Percentiles rank a stretch among this genome's conserved stretches.
phyloP scores from a whole-genome alignment of 2,797 vertebrate species.

The Distichodus sexfasciatus region DNA sequence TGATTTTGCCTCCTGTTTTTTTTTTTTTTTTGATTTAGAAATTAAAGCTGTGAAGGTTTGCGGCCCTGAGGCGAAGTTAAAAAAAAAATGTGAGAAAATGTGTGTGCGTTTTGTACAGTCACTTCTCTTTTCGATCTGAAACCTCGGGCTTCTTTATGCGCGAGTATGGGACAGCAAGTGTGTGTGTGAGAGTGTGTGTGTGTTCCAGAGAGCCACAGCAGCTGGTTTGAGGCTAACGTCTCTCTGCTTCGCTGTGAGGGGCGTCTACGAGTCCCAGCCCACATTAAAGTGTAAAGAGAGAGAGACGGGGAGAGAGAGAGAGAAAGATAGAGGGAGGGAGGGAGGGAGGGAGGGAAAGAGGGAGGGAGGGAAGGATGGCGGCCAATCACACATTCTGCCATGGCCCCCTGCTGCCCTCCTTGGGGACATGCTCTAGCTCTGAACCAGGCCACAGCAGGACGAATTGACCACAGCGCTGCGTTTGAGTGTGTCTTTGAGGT shows the following conservation, averaged over 20 bases:
- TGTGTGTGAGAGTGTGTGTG: not conserved
- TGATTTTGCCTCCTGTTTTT: conserved; percentile 33
- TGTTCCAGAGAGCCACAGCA: not conserved
- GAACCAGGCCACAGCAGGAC: conserved; percentile 27
- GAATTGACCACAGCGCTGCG: conserved; percentile 16
- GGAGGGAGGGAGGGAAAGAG: too few relatives aligned
- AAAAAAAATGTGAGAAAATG: conserved; percentile 29
- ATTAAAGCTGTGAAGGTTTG: conserved; percentile 34
- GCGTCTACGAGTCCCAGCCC: too few relatives aligned
- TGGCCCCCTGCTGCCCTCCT: not conserved
- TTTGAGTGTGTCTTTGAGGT: conserved; percentile 38
- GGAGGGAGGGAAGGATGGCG: too few relatives aligned
- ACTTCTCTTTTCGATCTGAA: too few relatives aligned
- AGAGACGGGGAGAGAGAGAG: too few relatives aligned
- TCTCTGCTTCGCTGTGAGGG: too few relatives aligned
- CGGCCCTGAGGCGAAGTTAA: conserved; percentile 36
- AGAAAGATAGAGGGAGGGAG: too few relatives aligned
- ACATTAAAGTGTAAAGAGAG: too few relatives aligned
- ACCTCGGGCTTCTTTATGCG: too few relatives aligned
- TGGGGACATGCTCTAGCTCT: conserved; percentile 12
- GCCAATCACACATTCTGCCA: not conserved
- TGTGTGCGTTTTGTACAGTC: conserved; percentile 9
- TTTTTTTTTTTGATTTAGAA: conserved; percentile 47
- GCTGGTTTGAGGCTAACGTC: too few relatives aligned
- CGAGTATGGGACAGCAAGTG: not conserved